These are phyloP conservation scores for Callopanchax toddi DNA, from an alignment of 2,113 vertebrate species.

Conservation along the genomic window DNA sequence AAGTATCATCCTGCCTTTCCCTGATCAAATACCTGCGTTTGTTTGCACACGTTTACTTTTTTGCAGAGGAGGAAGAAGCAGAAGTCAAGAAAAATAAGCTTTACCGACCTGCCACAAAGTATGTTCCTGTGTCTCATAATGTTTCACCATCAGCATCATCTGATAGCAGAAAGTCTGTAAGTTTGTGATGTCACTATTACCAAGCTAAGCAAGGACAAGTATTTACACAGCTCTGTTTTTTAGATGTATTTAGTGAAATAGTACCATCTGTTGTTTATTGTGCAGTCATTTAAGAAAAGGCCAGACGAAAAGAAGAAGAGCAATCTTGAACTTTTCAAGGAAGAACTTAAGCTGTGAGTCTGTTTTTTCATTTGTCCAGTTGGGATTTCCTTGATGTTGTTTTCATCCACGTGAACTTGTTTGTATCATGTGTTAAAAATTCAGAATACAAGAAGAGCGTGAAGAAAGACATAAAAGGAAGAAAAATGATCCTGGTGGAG, in stretches of 20 bases:
- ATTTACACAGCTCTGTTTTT: neutral
- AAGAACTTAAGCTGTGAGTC: constrained; percentile 83
- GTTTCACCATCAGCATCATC: constrained; percentile 45
- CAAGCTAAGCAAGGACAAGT: too few relatives aligned
- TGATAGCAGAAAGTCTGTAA: constrained; percentile 77
- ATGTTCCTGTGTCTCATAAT: constrained; percentile 65
- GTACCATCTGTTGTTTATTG: constrained; percentile 7
- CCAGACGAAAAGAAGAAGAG: constrained; percentile 84
- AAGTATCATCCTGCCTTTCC: neutral
- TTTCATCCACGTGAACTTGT: neutral
- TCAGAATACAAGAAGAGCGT: constrained; percentile 84
- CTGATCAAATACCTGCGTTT: neutral
- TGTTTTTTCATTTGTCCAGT: neutral
- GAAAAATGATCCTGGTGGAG: constrained; percentile 71
- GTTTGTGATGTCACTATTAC: constrained; percentile 32
- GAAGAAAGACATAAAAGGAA: constrained; percentile 83
- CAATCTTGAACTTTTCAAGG: constrained; percentile 84
- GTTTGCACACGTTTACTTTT: neutral
- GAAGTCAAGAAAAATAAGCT: constrained; percentile 79
- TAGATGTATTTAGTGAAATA: neutral
- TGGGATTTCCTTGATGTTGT: neutral
- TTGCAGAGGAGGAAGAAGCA: constrained; percentile 78
- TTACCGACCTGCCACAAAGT: constrained; percentile 79
- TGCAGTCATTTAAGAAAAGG: constrained; percentile 78
- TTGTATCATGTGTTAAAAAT: constrained; percentile 5